Evolutionary conservation across 2,888 invertebrate species (phyloP), one percentile per base, ranked within the genome.

Genomic region (Oscheius myriophilus): DNA sequence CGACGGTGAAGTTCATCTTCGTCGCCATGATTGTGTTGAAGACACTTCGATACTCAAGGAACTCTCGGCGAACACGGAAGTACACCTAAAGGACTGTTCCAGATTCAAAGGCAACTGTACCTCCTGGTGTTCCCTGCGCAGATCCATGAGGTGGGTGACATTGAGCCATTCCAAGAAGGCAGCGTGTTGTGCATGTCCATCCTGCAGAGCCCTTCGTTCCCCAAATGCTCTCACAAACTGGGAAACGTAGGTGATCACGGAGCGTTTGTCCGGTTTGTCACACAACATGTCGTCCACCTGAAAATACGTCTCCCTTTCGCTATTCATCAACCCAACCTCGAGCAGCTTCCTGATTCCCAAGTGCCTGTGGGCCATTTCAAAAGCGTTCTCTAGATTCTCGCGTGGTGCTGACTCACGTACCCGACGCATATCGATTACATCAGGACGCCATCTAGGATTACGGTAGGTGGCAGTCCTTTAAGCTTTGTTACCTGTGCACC

Each of bases 241-340:
- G 23, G 86, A 85, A 16, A 86, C 81, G 72, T 86, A 86, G 25
- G 86, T 87, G 72, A 86, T 83, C 42, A 86, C 78, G 42, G 83
- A 83, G 45, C 84, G 71, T 53, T 85, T 84, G 72, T 87, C 86
- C 23, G 86, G 87, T 61, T 80, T 80, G n/a, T 82, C 83, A 61
- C 75, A 73, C 67, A 84, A 74, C 58, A 86, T 73, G 63, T 86
- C 86, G 41, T 83, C 82, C 51, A 82, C 80, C 61, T 84, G 41
- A 45, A 64, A 1, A 33, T 33, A 33, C 4, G 9, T 33, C 3
- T 33, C 33, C 33, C 33, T 33, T 26, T 55, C n/a, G 57, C 11
- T 18, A 6, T 49, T 49, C 11, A 6, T 9, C 2, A 49, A 18
- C 6, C 61, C 16, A 9, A 73, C 73, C 67, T 75, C 75, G 12